These are phyloP conservation scores for Corynorhinus townsendii DNA, from an alignment of 2,113 vertebrate genomes.

Conservation along the genomic window DNA sequence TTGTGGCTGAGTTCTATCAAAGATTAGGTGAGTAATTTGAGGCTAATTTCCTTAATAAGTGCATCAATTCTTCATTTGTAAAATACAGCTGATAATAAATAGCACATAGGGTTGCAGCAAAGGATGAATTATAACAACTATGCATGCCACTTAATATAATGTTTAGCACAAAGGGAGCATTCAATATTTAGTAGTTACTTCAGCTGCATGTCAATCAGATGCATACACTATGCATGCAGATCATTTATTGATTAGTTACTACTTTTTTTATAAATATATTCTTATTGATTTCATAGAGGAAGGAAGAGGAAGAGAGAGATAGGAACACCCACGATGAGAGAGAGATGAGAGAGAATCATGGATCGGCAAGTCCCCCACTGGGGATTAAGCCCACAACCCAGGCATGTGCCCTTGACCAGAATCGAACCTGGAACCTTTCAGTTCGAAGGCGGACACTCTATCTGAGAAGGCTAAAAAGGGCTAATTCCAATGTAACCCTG, in stretches of 20 bases:
- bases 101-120: not conserved
- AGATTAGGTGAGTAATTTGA: not conserved
- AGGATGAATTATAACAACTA: not conserved
- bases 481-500: too few relatives aligned
- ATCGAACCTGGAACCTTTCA: too few relatives aligned
- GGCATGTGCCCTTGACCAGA: too few relatives aligned
- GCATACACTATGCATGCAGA: not conserved
- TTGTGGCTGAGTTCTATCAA: not conserved
- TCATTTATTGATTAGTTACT: not conserved
- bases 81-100: not conserved
- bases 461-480: too few relatives aligned
- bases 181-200: not conserved
- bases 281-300: too few relatives aligned
- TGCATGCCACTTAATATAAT: not conserved
- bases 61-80: not conserved
- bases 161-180: not conserved
- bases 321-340: too few relatives aligned
- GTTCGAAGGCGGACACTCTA: too few relatives aligned
- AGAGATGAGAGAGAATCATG: too few relatives aligned
- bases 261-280: not conserved
- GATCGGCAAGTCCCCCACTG: too few relatives aligned
- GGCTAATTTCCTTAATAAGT: not conserved
- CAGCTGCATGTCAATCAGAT: not conserved
- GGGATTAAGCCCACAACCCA: too few relatives aligned
- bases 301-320: too few relatives aligned